Base-by-base conservation (phyloP, 2,797 vertebrate genomes). In the Oophaga sylvatica region DNA sequence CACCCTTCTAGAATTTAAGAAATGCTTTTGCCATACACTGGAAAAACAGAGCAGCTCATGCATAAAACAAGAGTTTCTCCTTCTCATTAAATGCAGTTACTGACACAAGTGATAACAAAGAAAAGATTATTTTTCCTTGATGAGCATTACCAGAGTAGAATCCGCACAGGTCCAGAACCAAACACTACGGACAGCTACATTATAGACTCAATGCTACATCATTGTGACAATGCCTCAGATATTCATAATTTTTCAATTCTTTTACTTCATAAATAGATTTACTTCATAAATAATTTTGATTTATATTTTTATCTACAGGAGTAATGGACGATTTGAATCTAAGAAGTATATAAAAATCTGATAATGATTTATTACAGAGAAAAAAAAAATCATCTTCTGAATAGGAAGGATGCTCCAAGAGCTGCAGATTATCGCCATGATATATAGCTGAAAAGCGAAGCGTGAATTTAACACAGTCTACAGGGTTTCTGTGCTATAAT, bases 371-470 rank as follows among this genome's bases (percentile, higher is more conserved):
- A 45, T 75, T 26, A 31, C 11, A 35, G 63, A 84, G 29, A 31
- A 73, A 62, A 48, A 31, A 73, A 62, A 65, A 60, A 70, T 29
- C n/a, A 62, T 53, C 10, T 53, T 84, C 53, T 71, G 19, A 88
- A 71, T 26, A 60, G 35, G 16, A 57, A 62, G 26, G 71, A 53
- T 1, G 13, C 86, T 86, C 75, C 65, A 60, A 77, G 73, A 80
- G 67, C 71, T 63, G 35, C 41, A 81, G 77, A 77, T 62, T 83
- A 89, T 86, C 84, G 17, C 56, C 71, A 71, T 35, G 35, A 67
- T 70, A 86, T 22, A 80, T 48, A 88, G 68, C 73, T 29, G 19
- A 57, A 88, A 82, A 88, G 53, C 87, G 89, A 89, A 87, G 89
- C 90, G 91, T 90, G 8, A 91, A 87, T 88, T 86, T 16, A 41